Evolutionary conservation across 2,888 invertebrate genomes (phyloP), one percentile per base, ranked within the genome.

Genomic region (Phalangium opilio): DNA sequence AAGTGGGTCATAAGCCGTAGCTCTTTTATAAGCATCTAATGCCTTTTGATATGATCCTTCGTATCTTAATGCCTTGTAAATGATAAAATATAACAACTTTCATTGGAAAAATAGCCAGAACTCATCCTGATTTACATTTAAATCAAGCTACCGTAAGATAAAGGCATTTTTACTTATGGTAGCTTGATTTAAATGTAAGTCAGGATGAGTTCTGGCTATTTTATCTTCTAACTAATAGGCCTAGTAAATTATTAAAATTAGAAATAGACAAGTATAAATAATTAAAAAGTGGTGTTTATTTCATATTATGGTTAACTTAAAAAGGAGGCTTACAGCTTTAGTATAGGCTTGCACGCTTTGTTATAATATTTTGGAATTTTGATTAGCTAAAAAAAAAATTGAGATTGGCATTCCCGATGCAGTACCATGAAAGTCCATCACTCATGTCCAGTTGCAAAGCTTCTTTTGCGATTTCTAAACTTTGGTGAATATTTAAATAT

Each of bases 361-460:
- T 58, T 79, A 79, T 50, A 87, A 64, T 0, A 75, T 75, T 20
- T 73, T 73, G 0, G 81, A 79, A 59, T 80, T 78, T 62, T 85
- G 84, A 2, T 75, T 72, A 32, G 78, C 71, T 39, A 74, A 75
- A 64, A 87, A 87, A 65, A 81, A 78, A 75, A 45, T 82, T 80
- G 50, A 87, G 66, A 63, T 85, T 82, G 0, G 87, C 83, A 68
- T 86, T 89, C 20, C 84, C 89, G 43, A 87, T 69, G 45, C 85
- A 75, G 58, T 77, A 73, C 87, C 89, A 89, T 0, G 86, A 86
- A 7, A 75, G 69, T 1, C 86, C 85, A 67, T 87, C 86, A 44
- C 71, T 70, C 8, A 79, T 73, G 61, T 87, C 83, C 27, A 82
- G 64, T 42, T 79, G 73, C 1, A 89, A 79, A 1, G 87, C 84